Evolutionary conservation across 2,113 vertebrate genomes (phyloP).

Genomic region (Psilopsiagon aurifrons): DNA sequence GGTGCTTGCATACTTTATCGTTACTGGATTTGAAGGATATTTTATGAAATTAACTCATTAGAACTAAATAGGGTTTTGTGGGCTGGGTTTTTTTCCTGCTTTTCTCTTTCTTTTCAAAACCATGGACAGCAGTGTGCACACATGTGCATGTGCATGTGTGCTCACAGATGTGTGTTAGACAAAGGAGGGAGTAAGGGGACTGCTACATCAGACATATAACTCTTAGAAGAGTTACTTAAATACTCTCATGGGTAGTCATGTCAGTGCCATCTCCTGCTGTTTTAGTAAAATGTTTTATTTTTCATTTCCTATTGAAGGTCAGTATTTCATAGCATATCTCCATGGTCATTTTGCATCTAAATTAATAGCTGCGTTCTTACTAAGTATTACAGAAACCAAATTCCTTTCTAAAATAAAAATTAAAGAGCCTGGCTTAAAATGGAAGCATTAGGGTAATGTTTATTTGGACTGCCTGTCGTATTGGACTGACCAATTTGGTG

Average conservation of each 20-base stretch:
- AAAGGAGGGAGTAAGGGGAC: background rate
- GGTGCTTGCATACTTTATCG: background rate
- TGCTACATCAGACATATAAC: background rate
- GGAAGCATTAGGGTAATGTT: background rate
- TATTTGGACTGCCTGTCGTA: background rate
- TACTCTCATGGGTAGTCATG: background rate
- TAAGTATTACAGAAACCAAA: background rate
- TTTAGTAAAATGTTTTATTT: background rate
- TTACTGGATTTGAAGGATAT: background rate
- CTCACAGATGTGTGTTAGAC: accelerated
- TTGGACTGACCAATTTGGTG: no score
- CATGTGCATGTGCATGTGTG: accelerated
- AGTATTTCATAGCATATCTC: background rate
- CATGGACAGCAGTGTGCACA: background rate
- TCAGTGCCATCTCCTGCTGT: background rate
- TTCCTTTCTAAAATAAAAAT: background rate
- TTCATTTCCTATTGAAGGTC: background rate
- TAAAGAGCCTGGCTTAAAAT: background rate
- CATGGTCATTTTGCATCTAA: background rate
- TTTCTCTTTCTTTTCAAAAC: background rate
- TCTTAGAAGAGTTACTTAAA: background rate
- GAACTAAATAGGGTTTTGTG: background rate
- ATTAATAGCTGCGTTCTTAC: background rate
- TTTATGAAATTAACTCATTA: background rate
- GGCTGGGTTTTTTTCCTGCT: background rate